phyloP scores from a whole-genome alignment of 2,797 vertebrate genomes.

The Jordanella pulchra region DNA sequence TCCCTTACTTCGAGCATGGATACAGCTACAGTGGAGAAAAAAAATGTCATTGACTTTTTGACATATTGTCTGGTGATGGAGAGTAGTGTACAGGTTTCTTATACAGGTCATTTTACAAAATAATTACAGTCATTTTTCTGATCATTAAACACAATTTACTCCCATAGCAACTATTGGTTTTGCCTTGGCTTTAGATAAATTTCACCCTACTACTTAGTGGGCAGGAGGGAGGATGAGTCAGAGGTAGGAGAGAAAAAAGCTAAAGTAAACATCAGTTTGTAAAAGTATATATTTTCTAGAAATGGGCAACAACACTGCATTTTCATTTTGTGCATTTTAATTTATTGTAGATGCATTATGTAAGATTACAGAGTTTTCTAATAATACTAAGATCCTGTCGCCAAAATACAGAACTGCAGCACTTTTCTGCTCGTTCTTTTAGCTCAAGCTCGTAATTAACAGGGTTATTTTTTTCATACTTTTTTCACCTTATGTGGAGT shows the following conservation, averaged over 20 bases:
- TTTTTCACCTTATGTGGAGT: no score
- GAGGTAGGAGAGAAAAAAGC: not conserved
- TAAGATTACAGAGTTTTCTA: no score
- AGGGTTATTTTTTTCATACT: no score
- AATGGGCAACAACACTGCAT: slow-evolving; percentile 23
- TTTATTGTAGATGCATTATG: no score
- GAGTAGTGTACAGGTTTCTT: not conserved
- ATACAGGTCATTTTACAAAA: not conserved
- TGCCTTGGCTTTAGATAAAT: not conserved
- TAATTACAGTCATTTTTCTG: not conserved
- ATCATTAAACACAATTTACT: not conserved
- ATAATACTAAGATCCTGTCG: no score
- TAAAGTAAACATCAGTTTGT: not conserved
- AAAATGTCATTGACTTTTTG: no score
- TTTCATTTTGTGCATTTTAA: no score
- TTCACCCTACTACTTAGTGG: not conserved
- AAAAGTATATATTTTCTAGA: not conserved
- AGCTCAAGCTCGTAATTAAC: no score
- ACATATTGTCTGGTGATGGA: not conserved
- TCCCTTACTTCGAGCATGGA: no score
- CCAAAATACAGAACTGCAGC: no score
- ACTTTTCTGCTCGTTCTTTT: no score
- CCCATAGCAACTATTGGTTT: not conserved
- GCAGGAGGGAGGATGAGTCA: not conserved
- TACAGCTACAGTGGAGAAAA: no score